phyloP scores from a whole-genome alignment of 2,797 vertebrate species.

The Eulemur coronatus region DNA sequence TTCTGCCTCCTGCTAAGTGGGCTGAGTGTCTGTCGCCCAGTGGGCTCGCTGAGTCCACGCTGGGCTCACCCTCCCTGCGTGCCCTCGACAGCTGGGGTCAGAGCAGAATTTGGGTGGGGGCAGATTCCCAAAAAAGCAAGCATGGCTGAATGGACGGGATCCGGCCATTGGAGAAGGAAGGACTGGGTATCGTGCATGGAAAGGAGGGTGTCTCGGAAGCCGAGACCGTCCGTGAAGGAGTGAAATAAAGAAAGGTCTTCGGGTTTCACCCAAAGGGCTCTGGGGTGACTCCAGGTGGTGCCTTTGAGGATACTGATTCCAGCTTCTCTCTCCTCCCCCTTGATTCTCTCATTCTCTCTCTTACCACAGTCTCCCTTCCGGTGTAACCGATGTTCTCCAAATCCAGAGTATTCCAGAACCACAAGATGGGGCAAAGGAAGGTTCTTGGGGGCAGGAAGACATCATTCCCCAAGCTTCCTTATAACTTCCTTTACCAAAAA shows the following conservation, averaged over 20 bases:
- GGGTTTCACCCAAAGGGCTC: background rate
- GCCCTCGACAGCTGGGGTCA: accelerated
- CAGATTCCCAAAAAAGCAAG: background rate
- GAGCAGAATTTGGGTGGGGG: background rate
- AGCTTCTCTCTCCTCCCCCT: too few species aligned
- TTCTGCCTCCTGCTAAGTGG: background rate
- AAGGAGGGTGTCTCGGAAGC: accelerated
- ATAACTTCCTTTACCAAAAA: background rate
- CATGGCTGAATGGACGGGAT: background rate
- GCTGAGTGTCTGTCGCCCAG: background rate
- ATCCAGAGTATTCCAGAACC: background rate
- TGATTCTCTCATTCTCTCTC: background rate
- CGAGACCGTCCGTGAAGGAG: accelerated
- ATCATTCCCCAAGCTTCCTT: background rate
- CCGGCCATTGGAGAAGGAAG: background rate
- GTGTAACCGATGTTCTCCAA: background rate
- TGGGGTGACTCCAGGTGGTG: accelerated
- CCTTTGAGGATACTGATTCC: background rate
- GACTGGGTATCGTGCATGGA: accelerated
- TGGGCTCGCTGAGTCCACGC: background rate
- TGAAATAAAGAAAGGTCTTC: accelerated
- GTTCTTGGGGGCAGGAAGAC: accelerated
- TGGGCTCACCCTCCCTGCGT: background rate
- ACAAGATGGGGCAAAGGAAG: background rate
- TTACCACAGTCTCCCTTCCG: background rate